Evolutionary conservation across 2,888 invertebrate genomes (phyloP).

Genomic region (Hirtodrosophila alboralis): DNA sequence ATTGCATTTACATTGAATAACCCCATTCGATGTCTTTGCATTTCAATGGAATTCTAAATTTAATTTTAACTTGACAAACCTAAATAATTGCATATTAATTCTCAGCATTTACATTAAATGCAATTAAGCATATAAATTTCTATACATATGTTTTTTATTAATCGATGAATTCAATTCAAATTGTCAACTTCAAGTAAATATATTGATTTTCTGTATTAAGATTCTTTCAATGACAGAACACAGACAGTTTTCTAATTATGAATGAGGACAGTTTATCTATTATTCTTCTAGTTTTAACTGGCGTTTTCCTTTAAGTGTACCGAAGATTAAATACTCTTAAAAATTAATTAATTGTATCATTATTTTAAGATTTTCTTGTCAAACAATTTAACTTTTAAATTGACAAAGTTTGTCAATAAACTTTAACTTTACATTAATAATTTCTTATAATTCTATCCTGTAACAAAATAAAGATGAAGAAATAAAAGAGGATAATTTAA

Average conservation of each 20-base stretch:
- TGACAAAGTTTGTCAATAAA: too few species aligned
- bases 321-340: too few species aligned
- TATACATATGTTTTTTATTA: constrained; percentile 1
- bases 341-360: too few species aligned
- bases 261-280: background rate
- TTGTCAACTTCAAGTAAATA: constrained; percentile 3
- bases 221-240: background rate
- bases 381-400: too few species aligned
- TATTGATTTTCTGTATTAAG: constrained; percentile 4
- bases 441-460: too few species aligned
- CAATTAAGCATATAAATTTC: too few species aligned
- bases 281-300: background rate
- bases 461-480: too few species aligned
- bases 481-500: too few species aligned
- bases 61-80: constrained; percentile 2
- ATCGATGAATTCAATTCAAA: constrained; percentile 21
- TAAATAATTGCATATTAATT: constrained; percentile 26
- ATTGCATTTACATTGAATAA: too few species aligned
- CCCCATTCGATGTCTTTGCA: too few species aligned
- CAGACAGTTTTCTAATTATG: background rate
- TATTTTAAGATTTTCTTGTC: too few species aligned
- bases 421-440: too few species aligned
- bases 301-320: background rate
- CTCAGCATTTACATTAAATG: background rate
- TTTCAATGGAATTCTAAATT: constrained; percentile 7